A percentile compares a stretch with the other conserved stretches of the same genome.
These are phyloP conservation scores for Garra rufa DNA, from an alignment of 2,113 vertebrate genomes.

Conservation along the genomic window DNA sequence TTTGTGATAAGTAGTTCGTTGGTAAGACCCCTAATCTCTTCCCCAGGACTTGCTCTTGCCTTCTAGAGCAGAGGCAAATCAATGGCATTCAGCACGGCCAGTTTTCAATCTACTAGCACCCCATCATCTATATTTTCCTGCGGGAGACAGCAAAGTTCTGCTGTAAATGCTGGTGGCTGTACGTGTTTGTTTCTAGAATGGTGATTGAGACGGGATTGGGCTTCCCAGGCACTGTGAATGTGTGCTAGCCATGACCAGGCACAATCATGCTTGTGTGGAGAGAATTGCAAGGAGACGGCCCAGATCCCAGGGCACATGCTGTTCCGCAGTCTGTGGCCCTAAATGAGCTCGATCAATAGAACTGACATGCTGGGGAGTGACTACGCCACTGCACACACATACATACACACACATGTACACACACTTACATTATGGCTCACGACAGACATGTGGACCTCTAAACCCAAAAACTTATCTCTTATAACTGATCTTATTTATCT, in stretches of 20 bases:
- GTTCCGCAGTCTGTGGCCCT: conserved; percentile 48
- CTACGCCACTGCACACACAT: background rate
- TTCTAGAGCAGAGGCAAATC: conserved; percentile 33
- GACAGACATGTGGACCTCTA: background rate
- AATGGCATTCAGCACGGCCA: conserved; percentile 21
- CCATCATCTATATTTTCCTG: conserved; percentile 24
- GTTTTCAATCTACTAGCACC: conserved; percentile 27
- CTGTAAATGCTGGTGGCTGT: background rate
- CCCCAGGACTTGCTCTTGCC: conserved; percentile 21
- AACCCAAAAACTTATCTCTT: no score
- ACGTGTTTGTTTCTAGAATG: conserved; percentile 27
- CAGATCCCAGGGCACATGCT: conserved; percentile 36
- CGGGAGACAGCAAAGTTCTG: background rate
- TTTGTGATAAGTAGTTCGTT: conserved; percentile 44
- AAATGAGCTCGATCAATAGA: conserved; percentile 51
- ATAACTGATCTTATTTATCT: no score
- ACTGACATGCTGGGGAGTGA: conserved; percentile 24
- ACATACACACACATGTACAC: conserved; percentile 19
- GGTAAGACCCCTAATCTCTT: conserved; percentile 45
- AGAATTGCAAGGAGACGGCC: conserved; percentile 18
- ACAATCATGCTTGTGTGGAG: conserved; percentile 40
- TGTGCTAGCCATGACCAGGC: conserved; percentile 37
- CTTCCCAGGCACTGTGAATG: background rate
- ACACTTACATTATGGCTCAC: background rate
- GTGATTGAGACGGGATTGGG: background rate